A percentile compares a stretch with the other conserved stretches of the same genome.
Conservation (phyloP, 2,888 invertebrate genomes). For the Entomobrya proxima region DNA sequence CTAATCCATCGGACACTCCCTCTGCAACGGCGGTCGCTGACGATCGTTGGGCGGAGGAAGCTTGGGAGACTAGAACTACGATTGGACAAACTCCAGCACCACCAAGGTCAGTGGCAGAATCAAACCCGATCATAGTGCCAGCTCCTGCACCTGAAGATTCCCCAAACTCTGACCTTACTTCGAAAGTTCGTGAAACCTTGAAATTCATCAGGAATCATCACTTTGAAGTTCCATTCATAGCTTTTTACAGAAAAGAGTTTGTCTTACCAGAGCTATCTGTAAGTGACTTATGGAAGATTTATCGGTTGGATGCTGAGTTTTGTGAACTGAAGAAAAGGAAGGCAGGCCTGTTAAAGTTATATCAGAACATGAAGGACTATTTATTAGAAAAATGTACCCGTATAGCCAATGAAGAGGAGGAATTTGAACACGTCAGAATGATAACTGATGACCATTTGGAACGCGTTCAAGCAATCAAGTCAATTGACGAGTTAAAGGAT, state of each 20-base stretch:
- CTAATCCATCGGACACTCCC: constrained; percentile 6
- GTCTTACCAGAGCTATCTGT: constrained; percentile 95
- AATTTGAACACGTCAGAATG: constrained; percentile 88
- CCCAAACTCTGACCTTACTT: constrained; percentile 78
- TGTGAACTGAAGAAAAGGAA: constrained; percentile 92
- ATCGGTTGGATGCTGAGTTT: constrained; percentile 96
- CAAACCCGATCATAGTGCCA: not conserved
- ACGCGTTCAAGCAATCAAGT: constrained; percentile 84
- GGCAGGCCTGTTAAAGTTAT: constrained; percentile 87
- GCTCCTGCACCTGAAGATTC: constrained; percentile 19
- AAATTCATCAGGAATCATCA: constrained; percentile 97
- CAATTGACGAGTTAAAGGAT: constrained; percentile 93
- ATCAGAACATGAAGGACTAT: constrained; percentile 94
- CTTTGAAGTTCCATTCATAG: constrained; percentile 98
- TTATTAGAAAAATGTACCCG: constrained; percentile 89
- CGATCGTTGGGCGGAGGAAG: not conserved
- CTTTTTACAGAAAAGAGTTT: constrained; percentile 98
- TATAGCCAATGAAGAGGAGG: constrained; percentile 89
- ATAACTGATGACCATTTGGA: constrained; percentile 92
- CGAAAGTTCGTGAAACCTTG: constrained; percentile 95
- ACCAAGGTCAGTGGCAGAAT: not conserved
- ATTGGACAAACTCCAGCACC: not conserved
- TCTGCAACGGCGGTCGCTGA: not conserved
- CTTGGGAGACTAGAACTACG: not conserved
- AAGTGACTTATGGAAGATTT: constrained; percentile 97